A percentile compares a stretch with the other conserved stretches of the same genome.
Evolutionary conservation across 2,113 vertebrate species (phyloP).

Genomic region (Lasiurus cinereus): DNA sequence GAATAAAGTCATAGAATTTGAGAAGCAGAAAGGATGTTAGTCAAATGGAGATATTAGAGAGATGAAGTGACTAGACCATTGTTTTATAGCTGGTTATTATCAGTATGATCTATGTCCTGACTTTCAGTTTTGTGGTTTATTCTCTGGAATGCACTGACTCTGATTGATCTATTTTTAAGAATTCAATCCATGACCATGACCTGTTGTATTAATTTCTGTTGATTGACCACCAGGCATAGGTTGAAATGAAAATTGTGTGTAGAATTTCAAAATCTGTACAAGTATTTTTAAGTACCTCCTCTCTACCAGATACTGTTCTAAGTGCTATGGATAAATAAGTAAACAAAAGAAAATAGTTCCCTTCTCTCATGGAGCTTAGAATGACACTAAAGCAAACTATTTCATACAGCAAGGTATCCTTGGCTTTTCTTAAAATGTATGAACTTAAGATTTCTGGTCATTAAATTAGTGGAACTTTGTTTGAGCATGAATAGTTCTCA

Average conservation of each 20-base stretch:
- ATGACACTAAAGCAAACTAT: not conserved
- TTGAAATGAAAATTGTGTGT: constrained; percentile 6
- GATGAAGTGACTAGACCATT: not conserved
- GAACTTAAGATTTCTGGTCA: constrained; percentile 26
- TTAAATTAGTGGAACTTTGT: not conserved
- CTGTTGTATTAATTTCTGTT: not conserved
- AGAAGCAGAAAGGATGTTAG: not conserved
- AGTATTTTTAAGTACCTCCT: not conserved
- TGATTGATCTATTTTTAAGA: not conserved
- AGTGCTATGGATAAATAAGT: constrained; percentile 9
- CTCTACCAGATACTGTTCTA: not conserved
- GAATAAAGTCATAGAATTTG: constrained; percentile 28
- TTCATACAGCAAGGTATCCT: not conserved
- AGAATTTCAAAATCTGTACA: constrained; percentile 34
- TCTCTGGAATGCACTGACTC: not conserved
- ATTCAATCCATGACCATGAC: not conserved
- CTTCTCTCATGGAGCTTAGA: not conserved
- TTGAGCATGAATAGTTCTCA: not conserved
- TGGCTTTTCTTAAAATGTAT: not conserved
- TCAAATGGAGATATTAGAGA: not conserved
- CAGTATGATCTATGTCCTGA: not conserved
- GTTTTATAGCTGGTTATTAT: not conserved
- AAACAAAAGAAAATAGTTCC: not conserved
- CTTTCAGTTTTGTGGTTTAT: not conserved
- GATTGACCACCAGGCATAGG: not conserved